Evolutionary conservation across 1,140 invertebrate species (phyloP).

Genomic region (Eriosoma lanigerum): DNA sequence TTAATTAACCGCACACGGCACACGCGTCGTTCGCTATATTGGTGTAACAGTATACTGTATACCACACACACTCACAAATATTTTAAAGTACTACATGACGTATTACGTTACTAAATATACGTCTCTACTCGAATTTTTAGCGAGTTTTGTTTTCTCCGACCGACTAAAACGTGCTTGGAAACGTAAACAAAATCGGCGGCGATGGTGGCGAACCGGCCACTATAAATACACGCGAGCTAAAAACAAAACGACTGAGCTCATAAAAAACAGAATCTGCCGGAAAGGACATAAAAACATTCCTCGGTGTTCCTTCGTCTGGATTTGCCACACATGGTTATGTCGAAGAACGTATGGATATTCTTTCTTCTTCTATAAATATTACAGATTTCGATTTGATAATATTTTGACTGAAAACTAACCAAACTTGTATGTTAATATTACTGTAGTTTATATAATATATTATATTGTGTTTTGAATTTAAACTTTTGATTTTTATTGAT

Average conservation of each 20-base stretch:
- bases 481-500: too few relatives aligned
- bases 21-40: too few relatives aligned
- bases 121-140: not conserved
- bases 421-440: too few relatives aligned
- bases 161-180: not conserved
- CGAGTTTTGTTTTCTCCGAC: not conserved
- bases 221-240: conserved; percentile 29
- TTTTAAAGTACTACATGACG: too few relatives aligned
- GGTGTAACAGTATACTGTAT: too few relatives aligned
- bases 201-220: not conserved
- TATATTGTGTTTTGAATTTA: too few relatives aligned
- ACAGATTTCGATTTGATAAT: too few relatives aligned
- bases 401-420: too few relatives aligned
- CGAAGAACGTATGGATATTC: not conserved
- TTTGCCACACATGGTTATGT: not conserved
- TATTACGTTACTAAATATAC: not conserved
- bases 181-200: not conserved
- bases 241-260: conserved; percentile 1
- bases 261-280: conserved; percentile 15
- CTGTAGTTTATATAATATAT: too few relatives aligned
- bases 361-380: not conserved
- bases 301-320: not conserved
- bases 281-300: conserved; percentile 23
- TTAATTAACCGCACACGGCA: too few relatives aligned
- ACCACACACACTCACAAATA: too few relatives aligned